Conservation (phyloP, 2,888 invertebrate genomes). For the Chrysolina haemoptera region DNA sequence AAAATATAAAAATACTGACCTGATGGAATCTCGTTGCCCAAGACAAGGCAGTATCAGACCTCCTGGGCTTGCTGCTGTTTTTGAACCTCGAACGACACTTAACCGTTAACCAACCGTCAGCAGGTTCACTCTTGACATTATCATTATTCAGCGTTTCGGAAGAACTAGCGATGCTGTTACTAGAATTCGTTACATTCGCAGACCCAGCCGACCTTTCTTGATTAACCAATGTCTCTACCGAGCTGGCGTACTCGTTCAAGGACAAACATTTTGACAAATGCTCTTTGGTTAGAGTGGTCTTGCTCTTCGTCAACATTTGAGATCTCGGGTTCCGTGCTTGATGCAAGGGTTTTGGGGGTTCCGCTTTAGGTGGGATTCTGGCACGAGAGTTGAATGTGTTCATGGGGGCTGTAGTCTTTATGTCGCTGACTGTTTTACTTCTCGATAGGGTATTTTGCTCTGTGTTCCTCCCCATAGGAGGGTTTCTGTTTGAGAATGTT, state of each 20-base stretch:
- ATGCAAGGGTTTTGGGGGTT: slow-evolving; percentile 23
- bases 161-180: slow-evolving; percentile 71
- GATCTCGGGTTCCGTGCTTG: slow-evolving; percentile 3
- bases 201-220: slow-evolving; percentile 56
- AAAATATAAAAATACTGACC: slow-evolving; percentile 72
- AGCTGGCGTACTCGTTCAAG: slow-evolving; percentile 62
- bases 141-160: slow-evolving; percentile 74
- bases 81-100: slow-evolving; percentile 79
- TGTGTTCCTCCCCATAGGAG: slow-evolving; percentile 9
- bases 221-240: slow-evolving; percentile 67
- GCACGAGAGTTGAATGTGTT: background rate
- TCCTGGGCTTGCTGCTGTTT: slow-evolving; percentile 70
- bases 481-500: slow-evolving; percentile 5
- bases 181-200: slow-evolving; percentile 60
- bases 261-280: slow-evolving; percentile 57
- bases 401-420: slow-evolving; percentile 56
- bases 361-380: slow-evolving; percentile 24
- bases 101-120: slow-evolving; percentile 93
- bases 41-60: slow-evolving; percentile 69
- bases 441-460: slow-evolving; percentile 56
- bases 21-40: slow-evolving; percentile 86
- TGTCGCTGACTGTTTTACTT: slow-evolving; percentile 68
- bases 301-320: slow-evolving; percentile 54
- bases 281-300: slow-evolving; percentile 59
- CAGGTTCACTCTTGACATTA: slow-evolving; percentile 68